Percentiles rank a stretch among this genome's conserved stretches.
These are phyloP conservation scores for Proales similis DNA, from an alignment of 1,140 invertebrate genomes.

Conservation along the genomic window DNA sequence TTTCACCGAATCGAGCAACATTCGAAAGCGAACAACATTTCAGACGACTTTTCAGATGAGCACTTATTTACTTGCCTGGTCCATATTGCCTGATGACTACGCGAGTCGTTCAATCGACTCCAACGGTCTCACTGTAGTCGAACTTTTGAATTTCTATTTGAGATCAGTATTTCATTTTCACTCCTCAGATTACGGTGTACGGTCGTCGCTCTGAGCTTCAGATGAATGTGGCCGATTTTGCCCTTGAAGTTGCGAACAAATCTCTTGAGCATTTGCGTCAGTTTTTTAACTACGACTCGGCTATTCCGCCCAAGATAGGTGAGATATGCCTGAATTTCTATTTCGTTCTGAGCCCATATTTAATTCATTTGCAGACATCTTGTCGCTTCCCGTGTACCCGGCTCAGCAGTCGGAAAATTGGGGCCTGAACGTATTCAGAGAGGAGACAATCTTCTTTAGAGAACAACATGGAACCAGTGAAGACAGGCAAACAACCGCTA, in stretches of 20 bases:
- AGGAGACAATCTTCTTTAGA: constrained; percentile 72
- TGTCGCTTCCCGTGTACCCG: constrained; percentile 85
- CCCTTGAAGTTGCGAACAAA: background rate
- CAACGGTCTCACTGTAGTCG: too few species aligned
- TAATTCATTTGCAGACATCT: constrained; percentile 61
- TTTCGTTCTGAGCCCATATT: background rate
- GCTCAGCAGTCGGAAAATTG: constrained; percentile 93
- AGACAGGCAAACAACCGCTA: constrained; percentile 58
- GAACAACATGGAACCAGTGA: constrained; percentile 8
- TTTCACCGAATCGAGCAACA: background rate
- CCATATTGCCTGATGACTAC: constrained; percentile 30
- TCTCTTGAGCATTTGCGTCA: background rate
- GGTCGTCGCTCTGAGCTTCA: background rate
- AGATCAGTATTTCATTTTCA: too few species aligned
- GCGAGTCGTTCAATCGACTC: too few species aligned
- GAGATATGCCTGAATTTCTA: background rate
- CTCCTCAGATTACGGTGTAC: constrained; percentile 10
- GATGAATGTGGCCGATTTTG: background rate
- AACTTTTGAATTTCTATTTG: too few species aligned
- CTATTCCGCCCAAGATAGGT: constrained; percentile 18
- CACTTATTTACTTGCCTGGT: constrained; percentile 26
- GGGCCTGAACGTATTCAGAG: constrained; percentile 76
- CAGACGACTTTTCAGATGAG: constrained; percentile 12
- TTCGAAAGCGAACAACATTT: constrained; percentile 26
- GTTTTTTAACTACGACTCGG: background rate